These are phyloP conservation scores for Macroglossus sobrinus DNA, from an alignment of 2,113 vertebrate species.

Conservation along the genomic window DNA sequence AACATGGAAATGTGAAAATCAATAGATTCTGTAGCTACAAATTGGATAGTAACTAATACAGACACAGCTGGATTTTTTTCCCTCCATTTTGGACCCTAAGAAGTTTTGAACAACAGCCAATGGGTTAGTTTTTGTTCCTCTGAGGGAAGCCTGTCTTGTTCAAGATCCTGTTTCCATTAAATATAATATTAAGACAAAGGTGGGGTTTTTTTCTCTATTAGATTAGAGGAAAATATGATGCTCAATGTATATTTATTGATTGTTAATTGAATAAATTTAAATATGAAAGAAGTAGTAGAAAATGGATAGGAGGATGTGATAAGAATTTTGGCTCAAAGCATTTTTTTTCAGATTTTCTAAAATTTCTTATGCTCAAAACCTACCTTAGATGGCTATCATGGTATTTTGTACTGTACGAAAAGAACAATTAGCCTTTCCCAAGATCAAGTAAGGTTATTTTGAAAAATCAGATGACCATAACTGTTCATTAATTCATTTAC, in stretches of 20 bases:
- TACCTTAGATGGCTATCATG: neutral
- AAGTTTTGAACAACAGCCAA: slow-evolving; percentile 20
- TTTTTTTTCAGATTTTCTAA: neutral
- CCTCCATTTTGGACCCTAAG: neutral
- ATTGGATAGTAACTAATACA: slow-evolving; percentile 6
- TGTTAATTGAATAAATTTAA: slow-evolving; percentile 10
- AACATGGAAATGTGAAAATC: slow-evolving; percentile 62
- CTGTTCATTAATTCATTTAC: neutral
- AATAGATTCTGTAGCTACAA: slow-evolving; percentile 54
- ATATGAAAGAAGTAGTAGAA: neutral
- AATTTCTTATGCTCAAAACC: neutral
- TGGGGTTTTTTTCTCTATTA: neutral
- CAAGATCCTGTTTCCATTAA: neutral
- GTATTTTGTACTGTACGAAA: neutral
- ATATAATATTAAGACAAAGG: neutral
- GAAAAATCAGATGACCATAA: neutral
- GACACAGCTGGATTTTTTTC: neutral
- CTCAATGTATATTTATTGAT: neutral
- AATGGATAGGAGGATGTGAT: neutral
- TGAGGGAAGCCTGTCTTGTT: slow-evolving; percentile 4
- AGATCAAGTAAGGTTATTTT: neutral
- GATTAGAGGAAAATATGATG: neutral
- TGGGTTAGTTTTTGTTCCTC: neutral
- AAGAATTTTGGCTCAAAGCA: neutral
- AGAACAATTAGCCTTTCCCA: neutral